Conservation (phyloP, 2,888 invertebrate genomes). For the Neoitamus cyanurus region DNA sequence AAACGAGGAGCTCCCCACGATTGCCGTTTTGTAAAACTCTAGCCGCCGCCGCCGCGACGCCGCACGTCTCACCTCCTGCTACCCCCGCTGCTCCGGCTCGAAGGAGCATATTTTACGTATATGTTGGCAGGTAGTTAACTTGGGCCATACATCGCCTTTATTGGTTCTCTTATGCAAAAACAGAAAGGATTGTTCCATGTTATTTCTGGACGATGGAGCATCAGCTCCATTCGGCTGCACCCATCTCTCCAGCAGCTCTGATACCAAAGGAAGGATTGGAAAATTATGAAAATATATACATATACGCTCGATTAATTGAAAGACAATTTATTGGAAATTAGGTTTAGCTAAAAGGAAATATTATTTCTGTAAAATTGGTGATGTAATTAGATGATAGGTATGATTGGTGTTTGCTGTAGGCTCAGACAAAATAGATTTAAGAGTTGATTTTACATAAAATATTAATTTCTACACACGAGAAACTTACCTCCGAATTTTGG, state of each 20-base stretch:
- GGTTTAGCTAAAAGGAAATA: neutral
- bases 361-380: neutral
- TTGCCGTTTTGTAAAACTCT: neutral
- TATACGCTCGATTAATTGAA: neutral
- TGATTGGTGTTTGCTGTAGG: no score
- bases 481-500: no score
- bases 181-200: neutral
- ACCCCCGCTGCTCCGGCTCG: neutral
- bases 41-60: neutral
- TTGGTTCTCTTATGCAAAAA: neutral
- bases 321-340: neutral
- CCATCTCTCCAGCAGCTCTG: neutral
- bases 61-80: neutral
- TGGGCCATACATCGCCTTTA: neutral
- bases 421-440: no score
- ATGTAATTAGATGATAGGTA: neutral
- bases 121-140: neutral
- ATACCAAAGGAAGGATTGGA: neutral
- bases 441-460: no score
- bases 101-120: neutral
- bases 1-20: neutral
- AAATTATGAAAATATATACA: neutral
- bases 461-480: no score
- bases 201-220: neutral
- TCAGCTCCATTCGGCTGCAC: neutral